phyloP scores from a whole-genome alignment of 2,113 vertebrate genomes.

The Oxygymnocypris stewartii region DNA sequence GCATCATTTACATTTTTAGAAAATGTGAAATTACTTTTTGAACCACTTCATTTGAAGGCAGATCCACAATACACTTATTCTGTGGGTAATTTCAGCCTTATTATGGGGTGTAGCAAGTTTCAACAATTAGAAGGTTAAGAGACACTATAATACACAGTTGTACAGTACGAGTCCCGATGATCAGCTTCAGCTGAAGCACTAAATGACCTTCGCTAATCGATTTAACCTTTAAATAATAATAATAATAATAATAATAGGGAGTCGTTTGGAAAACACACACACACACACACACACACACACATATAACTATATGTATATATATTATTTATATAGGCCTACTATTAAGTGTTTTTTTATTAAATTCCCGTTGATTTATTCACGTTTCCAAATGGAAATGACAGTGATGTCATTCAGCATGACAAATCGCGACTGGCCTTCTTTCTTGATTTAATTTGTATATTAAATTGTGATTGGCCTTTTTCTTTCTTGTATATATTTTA shows the following conservation, averaged over 20 bases:
- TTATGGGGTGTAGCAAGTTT: not conserved
- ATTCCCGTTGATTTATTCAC: not conserved
- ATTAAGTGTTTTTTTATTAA: not conserved
- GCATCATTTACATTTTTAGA: not conserved
- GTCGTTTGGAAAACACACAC: not conserved
- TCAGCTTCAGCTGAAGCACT: not conserved
- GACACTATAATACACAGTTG: too few species aligned
- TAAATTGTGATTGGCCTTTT: not conserved
- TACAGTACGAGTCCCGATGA: not conserved
- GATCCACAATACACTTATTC: not conserved
- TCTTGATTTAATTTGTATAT: not conserved
- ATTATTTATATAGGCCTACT: too few species aligned
- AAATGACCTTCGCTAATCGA: not conserved
- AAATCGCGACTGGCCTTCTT: not conserved
- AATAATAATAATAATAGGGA: not conserved
- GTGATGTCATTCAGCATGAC: not conserved
- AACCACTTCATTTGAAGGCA: not conserved
- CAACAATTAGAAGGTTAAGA: not conserved
- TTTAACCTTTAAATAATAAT: not conserved
- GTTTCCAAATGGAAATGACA: not conserved
- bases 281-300: too few species aligned
- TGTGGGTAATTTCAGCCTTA: not conserved
- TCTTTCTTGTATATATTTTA: not conserved
- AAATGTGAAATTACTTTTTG: not conserved
- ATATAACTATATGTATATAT: too few species aligned